These are phyloP conservation scores for Scopus umbretta DNA, from an alignment of 2,113 vertebrate genomes.

Conservation along the genomic window DNA sequence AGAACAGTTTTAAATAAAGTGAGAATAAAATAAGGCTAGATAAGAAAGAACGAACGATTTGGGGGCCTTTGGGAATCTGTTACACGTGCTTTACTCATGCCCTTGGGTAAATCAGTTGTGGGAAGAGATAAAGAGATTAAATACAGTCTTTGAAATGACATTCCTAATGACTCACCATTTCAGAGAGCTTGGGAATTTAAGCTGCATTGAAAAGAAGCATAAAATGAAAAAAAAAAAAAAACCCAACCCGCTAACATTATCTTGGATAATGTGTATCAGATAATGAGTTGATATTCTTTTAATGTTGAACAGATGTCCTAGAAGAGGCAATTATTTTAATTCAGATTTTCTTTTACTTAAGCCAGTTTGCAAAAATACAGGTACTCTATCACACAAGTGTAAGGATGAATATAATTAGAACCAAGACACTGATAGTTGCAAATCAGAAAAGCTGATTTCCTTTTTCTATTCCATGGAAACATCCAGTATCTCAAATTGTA, in stretches of 20 bases:
- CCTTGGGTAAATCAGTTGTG: conserved; percentile 49
- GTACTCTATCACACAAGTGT: neutral
- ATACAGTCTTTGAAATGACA: conserved; percentile 36
- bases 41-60: neutral
- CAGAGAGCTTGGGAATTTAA: conserved; percentile 38
- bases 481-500: neutral
- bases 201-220: conserved; percentile 9
- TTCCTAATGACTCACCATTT: conserved; percentile 50
- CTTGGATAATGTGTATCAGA: neutral
- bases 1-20: conserved; percentile 23
- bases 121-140: conserved; percentile 60
- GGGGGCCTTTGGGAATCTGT: neutral
- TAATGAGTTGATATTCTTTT: neutral
- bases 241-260: neutral
- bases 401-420: neutral
- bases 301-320: conserved; percentile 4
- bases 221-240: neutral
- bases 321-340: neutral
- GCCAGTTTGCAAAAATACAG: neutral
- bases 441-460: neutral
- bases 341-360: neutral
- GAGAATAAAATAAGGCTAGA: neutral
- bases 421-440: neutral
- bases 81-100: neutral
- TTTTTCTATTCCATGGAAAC: neutral